Base-by-base conservation (phyloP, 2,888 invertebrate species). In the Drosophila borborema region DNA sequence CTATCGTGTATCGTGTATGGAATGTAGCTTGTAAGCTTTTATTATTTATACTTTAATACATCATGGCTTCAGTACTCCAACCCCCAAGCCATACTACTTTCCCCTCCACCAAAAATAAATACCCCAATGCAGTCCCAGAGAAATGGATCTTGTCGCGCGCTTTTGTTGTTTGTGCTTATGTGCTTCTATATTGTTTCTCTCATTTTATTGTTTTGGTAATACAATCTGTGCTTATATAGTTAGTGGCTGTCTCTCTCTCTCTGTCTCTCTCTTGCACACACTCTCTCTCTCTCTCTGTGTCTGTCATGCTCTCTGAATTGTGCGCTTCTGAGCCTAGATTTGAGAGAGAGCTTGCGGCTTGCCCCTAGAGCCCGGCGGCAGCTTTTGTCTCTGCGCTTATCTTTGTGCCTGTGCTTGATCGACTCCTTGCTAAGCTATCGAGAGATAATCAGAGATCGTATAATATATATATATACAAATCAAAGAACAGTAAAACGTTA, bases 131-230 rank as follows among this genome's bases (percentile, higher is more conserved):
- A 51, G 48, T 34, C 8, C 53, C 53, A 16, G 34, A 34, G 9
- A 49, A 45, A 28, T 49, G 36, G 89, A 84, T 86, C 86, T 83
- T 89, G 78, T 72, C 68, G 85, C 77, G 85, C 74, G 85, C 85
- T 89, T 89, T 79, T 84, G 81, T 89, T 83, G 81, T 86, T 74
- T 86, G 81, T 84, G 84, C 84, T 84, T 83, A 65, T 81, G 71
- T 84, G 86, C 89, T 84, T 88, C 72, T 64, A 61, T 31, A 70
- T 71, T n/a, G 49, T 49, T 49, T 49, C 49, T 34, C 67, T 28
- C 23, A 9, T 81, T 51, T 76, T 60, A 12, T 81, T 51, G 28
- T 72, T 59, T 40, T 80, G 72, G 48, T 80, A 72, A 72, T 66
- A 67, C 65, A 66, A 64, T 72, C 70, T 87, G 74, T 86, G 81